Conservation (phyloP, 1,140 invertebrate genomes). For the Drosophila oshimai region DNA sequence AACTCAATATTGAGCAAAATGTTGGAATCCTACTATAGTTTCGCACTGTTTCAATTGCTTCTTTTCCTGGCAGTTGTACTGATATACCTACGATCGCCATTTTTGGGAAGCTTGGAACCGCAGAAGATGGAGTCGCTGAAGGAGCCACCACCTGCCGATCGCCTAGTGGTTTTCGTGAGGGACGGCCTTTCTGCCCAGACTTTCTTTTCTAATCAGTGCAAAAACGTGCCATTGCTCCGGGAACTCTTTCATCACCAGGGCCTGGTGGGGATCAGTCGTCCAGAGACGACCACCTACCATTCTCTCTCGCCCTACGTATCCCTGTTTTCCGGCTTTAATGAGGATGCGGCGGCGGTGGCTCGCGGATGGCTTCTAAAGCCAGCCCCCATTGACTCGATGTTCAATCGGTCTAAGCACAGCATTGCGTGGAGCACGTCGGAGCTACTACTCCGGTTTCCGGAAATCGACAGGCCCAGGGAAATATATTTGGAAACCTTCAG, state of each 20-base stretch:
- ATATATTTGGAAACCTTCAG: slow-evolving; percentile 83
- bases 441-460: slow-evolving; percentile 88
- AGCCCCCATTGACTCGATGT: slow-evolving; percentile 96
- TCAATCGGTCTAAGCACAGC: slow-evolving; percentile 89
- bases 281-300: slow-evolving; percentile 95
- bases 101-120: slow-evolving; percentile 83
- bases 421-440: slow-evolving; percentile 96
- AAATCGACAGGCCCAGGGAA: slow-evolving; percentile 81
- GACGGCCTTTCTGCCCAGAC: slow-evolving; percentile 94
- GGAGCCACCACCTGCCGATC: slow-evolving; percentile 87
- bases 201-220: slow-evolving; percentile 84
- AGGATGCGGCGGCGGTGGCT: slow-evolving; percentile 88
- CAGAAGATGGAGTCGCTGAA: slow-evolving; percentile 82
- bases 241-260: slow-evolving; percentile 84
- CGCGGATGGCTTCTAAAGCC: slow-evolving; percentile 92
- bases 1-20: background rate
- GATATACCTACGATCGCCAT: slow-evolving; percentile 86
- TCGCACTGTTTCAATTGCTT: slow-evolving; percentile 82
- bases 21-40: background rate
- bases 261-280: slow-evolving; percentile 94
- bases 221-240: slow-evolving; percentile 38
- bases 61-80: slow-evolving; percentile 85
- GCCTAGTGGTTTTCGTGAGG: slow-evolving; percentile 91
- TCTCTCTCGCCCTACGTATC: slow-evolving; percentile 97
- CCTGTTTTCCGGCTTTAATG: slow-evolving; percentile 95